These are phyloP conservation scores for Papilio protenor DNA, from an alignment of 2,888 invertebrate genomes.

Conservation along the genomic window DNA sequence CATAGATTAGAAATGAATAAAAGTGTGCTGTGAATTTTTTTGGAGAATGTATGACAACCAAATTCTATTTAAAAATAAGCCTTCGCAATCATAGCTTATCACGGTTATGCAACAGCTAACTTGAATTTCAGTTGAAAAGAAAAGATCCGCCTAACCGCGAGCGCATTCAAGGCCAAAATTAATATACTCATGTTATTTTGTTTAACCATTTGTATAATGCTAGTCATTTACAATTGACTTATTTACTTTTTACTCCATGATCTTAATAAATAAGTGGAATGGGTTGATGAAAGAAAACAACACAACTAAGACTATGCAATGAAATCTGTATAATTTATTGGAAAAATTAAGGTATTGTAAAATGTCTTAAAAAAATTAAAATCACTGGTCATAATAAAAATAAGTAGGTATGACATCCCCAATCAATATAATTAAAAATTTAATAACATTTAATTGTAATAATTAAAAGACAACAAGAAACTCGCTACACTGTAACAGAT, in stretches of 20 bases:
- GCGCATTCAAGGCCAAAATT: not conserved
- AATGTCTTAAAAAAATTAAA: constrained; percentile 22
- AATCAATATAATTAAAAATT: constrained; percentile 77
- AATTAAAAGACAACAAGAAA: constrained; percentile 77
- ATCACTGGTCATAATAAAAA: constrained; percentile 46
- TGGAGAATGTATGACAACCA: not conserved
- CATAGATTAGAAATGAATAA: not conserved
- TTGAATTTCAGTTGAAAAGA: not conserved
- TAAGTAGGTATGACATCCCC: constrained; percentile 55
- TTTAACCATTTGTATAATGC: too few species aligned
- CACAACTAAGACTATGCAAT: constrained; percentile 16
- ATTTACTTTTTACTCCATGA: not conserved
- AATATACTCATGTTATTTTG: not conserved
- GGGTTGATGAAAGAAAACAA: constrained; percentile 17
- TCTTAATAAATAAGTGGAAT: not conserved
- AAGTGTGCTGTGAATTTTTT: not conserved
- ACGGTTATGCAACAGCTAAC: not conserved
- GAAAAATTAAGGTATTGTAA: constrained; percentile 4
- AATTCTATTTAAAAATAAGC: not conserved
- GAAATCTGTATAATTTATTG: constrained; percentile 20
- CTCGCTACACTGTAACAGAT: constrained; percentile 91
- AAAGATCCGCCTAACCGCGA: not conserved
- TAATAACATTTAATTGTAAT: constrained; percentile 74
- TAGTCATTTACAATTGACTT: too few species aligned
- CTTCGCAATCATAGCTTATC: not conserved